Conservation (phyloP, 2,113 vertebrate genomes). For the Cinclus cinclus region DNA sequence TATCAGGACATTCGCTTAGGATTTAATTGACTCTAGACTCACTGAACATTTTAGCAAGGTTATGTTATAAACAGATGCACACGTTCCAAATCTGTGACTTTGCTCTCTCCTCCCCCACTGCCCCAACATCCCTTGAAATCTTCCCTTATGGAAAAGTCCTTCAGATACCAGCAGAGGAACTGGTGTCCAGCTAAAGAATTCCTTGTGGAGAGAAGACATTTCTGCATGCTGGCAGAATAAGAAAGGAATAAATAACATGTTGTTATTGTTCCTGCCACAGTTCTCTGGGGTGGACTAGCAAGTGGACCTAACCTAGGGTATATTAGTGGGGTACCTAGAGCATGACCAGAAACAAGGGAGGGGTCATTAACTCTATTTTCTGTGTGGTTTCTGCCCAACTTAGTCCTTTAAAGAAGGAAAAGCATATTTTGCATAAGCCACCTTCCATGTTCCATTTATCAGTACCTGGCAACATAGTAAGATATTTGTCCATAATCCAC, state of each 20-base stretch:
- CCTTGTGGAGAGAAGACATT: neutral
- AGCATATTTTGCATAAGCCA: neutral
- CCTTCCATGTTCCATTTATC: neutral
- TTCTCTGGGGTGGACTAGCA: neutral
- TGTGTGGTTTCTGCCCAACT: neutral
- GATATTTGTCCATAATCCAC: neutral
- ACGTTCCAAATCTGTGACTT: slow-evolving; percentile 39
- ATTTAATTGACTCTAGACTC: slow-evolving; percentile 58
- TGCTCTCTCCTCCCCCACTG: slow-evolving; percentile 7
- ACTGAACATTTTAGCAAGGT: slow-evolving; percentile 56
- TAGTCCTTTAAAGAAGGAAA: neutral
- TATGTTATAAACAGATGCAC: slow-evolving; percentile 59
- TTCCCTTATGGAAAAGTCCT: slow-evolving; percentile 34
- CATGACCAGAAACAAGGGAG: neutral
- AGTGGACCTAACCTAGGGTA: neutral
- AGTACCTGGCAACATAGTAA: neutral
- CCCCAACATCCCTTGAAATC: slow-evolving; percentile 9
- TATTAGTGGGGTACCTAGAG: neutral
- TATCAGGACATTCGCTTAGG: slow-evolving; percentile 48
- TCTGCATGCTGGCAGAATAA: neutral
- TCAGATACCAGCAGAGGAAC: neutral
- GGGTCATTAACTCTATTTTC: neutral
- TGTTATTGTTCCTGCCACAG: neutral
- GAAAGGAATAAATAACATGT: neutral
- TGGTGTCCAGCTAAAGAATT: slow-evolving; percentile 13